Conservation (phyloP, 1,140 invertebrate genomes). For the Anoplophora glabripennis region DNA sequence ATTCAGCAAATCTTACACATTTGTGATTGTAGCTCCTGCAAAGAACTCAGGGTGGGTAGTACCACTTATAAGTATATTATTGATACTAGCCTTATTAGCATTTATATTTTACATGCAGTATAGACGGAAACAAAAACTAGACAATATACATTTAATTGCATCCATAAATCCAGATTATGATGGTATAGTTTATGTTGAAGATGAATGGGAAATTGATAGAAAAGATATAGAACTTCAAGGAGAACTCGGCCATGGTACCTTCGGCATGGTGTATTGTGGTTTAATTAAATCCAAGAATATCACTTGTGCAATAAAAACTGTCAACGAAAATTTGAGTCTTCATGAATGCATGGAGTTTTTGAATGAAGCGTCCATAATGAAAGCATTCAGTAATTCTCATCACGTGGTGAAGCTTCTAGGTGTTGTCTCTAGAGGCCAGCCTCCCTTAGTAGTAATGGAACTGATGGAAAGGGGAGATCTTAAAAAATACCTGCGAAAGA, state of each 20-base stretch:
- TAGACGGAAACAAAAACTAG: constrained; percentile 18
- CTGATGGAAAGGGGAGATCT: constrained; percentile 73
- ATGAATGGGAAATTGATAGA: constrained; percentile 93
- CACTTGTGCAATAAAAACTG: constrained; percentile 91
- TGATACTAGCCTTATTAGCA: constrained; percentile 43
- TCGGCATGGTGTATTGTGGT: constrained; percentile 74
- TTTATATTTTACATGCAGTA: constrained; percentile 28
- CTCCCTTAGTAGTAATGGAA: constrained; percentile 73
- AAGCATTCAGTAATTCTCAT: constrained; percentile 63
- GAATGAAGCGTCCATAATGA: constrained; percentile 96
- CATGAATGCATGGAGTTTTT: constrained; percentile 85
- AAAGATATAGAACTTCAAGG: constrained; percentile 74
- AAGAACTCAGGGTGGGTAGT: constrained; percentile 11
- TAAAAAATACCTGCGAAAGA: constrained; percentile 60
- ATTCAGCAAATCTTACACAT: constrained; percentile 18
- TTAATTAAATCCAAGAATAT: constrained; percentile 50
- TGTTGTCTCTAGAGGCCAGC: constrained; percentile 64
- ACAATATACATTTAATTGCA: constrained; percentile 63
- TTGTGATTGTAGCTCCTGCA: constrained; percentile 18
- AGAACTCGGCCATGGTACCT: constrained; percentile 89
- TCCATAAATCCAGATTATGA: constrained; percentile 78
- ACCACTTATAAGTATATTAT: constrained; percentile 43
- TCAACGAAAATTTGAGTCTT: constrained; percentile 80
- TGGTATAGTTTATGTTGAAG: constrained; percentile 73
- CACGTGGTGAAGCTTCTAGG: constrained; percentile 72